Base-by-base conservation (phyloP, 1,140 invertebrate genomes). In the Lucilia cuprina region DNA sequence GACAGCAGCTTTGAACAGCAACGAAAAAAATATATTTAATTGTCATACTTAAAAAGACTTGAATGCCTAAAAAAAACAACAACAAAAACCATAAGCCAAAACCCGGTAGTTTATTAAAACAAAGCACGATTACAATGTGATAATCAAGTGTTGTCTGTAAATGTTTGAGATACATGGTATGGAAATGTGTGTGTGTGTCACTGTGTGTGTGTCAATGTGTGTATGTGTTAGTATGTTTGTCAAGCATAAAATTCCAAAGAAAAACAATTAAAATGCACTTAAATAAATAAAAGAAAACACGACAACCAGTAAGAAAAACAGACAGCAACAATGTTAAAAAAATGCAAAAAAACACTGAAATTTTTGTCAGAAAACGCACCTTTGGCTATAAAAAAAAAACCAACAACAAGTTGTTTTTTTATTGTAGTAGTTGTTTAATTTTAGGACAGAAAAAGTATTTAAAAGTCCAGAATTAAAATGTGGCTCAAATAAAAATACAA, bases 221-320 rank as follows among this genome's bases (percentile, higher is more conserved):
- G 30, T n/a, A n/a, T 17, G 17, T 34, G 74, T 77, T 13, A 13
- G 41, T 80, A 41, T 21, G 41, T 80, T 80, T 49, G 77, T 21
- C 41, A 49, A 80, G 47, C 41, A 80, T 80, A 25, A 25, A 50
- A 21, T 80, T 80, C 77, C 77, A 49, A 50, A 80, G 77, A 80
- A 80, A 80, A 80, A 80, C 77, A 80, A 80, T 80, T 80, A 80
- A 80, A 80, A 80, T 80, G 77, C 77, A 80, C 47, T 80, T 80
- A 80, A 80, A 80, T 70, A 25, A 70, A 70, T 12, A 60, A 60
- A 60, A 60, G n/a, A 78, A 78, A 47, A 78, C 35, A 47, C 10
- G 19, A 12, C 34, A 49, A 12, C 9, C 47, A 49, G 41, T 13
- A 49, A 30, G 3, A 49, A 21, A 21, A 80, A 80, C 2, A 49